These are phyloP conservation scores for Chouioia cunea DNA, from an alignment of 2,888 invertebrate genomes.

Conservation along the genomic window DNA sequence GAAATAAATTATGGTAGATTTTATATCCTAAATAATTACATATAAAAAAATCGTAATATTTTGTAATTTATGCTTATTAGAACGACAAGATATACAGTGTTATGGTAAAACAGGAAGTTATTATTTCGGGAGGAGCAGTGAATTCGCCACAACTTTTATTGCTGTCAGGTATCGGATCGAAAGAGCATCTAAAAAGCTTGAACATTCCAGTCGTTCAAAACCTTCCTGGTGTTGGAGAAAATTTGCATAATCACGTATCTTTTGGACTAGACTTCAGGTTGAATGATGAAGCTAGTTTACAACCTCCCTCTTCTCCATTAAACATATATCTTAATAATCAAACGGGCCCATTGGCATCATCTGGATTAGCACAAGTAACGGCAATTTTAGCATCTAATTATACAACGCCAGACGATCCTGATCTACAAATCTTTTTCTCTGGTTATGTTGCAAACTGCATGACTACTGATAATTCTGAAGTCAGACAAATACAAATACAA, in stretches of 20 bases:
- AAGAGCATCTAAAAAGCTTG: constrained; percentile 71
- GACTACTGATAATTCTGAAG: constrained; percentile 51
- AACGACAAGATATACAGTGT: constrained; percentile 47
- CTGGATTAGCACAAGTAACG: constrained; percentile 78
- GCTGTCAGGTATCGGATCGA: constrained; percentile 78
- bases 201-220: constrained; percentile 73
- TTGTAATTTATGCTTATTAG: constrained; percentile 47
- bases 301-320: background rate
- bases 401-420: constrained; percentile 75
- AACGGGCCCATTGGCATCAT: constrained; percentile 75
- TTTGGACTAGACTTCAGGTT: constrained; percentile 72
- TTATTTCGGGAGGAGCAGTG: constrained; percentile 75
- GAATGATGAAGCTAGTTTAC: constrained; percentile 62
- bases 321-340: constrained; percentile 70
- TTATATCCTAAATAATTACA: background rate
- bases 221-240: constrained; percentile 78
- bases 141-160: constrained; percentile 79
- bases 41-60: background rate
- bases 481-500: constrained; percentile 65
- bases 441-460: constrained; percentile 75
- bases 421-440: constrained; percentile 77
- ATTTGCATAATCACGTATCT: constrained; percentile 78
- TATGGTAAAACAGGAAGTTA: constrained; percentile 66
- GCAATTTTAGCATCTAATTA: constrained; percentile 74
- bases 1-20: background rate